Conservation (phyloP, 2,888 invertebrate genomes). For the Eremobia ochroleuca region DNA sequence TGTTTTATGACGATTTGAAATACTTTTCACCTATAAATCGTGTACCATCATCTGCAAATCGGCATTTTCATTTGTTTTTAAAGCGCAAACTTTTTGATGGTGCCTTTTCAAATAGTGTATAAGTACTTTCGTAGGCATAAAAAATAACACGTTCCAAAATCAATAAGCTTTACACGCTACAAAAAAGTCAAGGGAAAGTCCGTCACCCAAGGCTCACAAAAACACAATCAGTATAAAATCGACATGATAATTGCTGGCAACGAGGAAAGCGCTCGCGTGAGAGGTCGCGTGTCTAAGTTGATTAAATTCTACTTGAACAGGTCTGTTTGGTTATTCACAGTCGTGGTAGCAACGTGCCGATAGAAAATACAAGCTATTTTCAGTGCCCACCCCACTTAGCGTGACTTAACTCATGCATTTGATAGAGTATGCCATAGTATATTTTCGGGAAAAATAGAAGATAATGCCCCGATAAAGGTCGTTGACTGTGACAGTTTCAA, state of each 20-base stretch:
- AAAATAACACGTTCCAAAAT: conserved; percentile 38
- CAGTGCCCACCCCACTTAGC: conserved; percentile 60
- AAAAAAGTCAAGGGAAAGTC: conserved; percentile 52
- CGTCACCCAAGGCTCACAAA: conserved; percentile 60
- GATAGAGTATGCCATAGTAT: conserved; percentile 45
- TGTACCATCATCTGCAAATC: conserved; percentile 22
- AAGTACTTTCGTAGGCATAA: background rate
- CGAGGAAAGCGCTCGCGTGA: conserved; percentile 69
- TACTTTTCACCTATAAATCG: conserved; percentile 47
- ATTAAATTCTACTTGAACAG: conserved; percentile 74
- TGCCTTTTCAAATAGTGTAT: background rate
- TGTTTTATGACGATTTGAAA: conserved; percentile 45
- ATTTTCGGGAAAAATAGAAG: conserved; percentile 47
- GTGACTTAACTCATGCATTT: conserved; percentile 66
- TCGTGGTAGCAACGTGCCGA: conserved; percentile 67
- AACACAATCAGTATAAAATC: conserved; percentile 71
- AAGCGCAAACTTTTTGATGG: background rate
- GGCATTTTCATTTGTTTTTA: conserved; percentile 20
- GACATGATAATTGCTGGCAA: conserved; percentile 74
- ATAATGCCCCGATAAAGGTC: conserved; percentile 33
- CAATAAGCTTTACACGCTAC: conserved; percentile 53
- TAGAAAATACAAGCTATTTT: conserved; percentile 69
- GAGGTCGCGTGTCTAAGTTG: conserved; percentile 75
- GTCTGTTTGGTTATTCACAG: conserved; percentile 72
- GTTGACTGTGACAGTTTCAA: conserved; percentile 42